Evolutionary conservation across 2,888 invertebrate species (phyloP), one percentile per base, ranked within the genome.

Genomic region (Rosalia funebris): DNA sequence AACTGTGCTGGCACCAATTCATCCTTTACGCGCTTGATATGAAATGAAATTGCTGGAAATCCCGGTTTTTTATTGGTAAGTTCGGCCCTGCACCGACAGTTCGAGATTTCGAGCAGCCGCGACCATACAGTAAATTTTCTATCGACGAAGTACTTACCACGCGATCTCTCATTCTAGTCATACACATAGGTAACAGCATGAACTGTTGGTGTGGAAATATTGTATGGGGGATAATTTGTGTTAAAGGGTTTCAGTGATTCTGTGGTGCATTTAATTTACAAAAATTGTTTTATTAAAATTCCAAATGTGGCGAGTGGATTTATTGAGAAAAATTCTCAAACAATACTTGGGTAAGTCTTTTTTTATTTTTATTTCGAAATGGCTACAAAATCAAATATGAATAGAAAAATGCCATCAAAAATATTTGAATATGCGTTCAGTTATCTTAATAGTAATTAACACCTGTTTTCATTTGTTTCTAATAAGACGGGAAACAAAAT

Each of bases 81-180:
- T 48, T 16, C 48, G 48, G 48, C 48, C 48, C 48, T 48, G 48
- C 36, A 17, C 17, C 5, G 36, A 1, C 36, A 9, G 11, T 17
- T 9, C 2, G 48, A 34, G 32, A 34, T 48, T 48, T 36, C 15
- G 5, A 36, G 36, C 48, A 9, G 34, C 16, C 34, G 17, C 5
- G 11, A 17, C 11, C 48, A 16, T 48, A 34, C 48, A 48, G 48
- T 34, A 12, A 15, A 17, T 47, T 48, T 34, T 19, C 32, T 36
- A 17, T 11, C 48, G 36, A 48, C 36, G 36, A 36, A 16, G 36
- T 48, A 48, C 19, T 12, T 36, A 48, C 48, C 19, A 12, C 16
- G 4, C 48, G 48, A 36, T 46, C 46, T 32, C 46, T 46, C 34
- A 19, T 36, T 48, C 48, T 36, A 46, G 46, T 46, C 46, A 46